A percentile compares a stretch with the other conserved stretches of the same genome.
Conservation (phyloP, 2,888 invertebrate genomes). For the Agriopis aurantiaria region DNA sequence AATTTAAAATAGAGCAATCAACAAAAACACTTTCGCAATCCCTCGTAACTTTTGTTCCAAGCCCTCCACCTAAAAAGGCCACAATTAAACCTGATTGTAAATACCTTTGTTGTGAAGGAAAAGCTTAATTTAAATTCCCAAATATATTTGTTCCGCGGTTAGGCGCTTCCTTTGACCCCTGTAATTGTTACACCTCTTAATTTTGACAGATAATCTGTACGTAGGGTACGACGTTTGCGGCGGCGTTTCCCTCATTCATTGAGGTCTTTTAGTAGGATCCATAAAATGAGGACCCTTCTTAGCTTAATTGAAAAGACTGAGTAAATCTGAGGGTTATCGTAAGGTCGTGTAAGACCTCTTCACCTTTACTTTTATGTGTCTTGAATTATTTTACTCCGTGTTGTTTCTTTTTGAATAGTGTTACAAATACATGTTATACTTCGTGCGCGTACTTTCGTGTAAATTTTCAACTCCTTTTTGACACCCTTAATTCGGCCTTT, state of each 20-base stretch:
- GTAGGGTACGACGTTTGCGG: slow-evolving; percentile 36
- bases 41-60: slow-evolving; percentile 25
- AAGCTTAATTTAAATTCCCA: slow-evolving; percentile 39
- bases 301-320: slow-evolving; percentile 69
- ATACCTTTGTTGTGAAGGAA: slow-evolving; percentile 37
- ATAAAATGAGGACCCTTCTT: slow-evolving; percentile 56
- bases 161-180: slow-evolving; percentile 35
- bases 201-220: slow-evolving; percentile 48
- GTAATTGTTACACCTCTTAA: slow-evolving; percentile 50
- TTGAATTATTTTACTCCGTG: slow-evolving; percentile 8
- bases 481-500: too few relatives aligned
- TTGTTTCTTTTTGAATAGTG: slow-evolving; percentile 7
- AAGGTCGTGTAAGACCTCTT: slow-evolving; percentile 52
- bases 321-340: slow-evolving; percentile 57
- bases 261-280: slow-evolving; percentile 35
- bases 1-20: slow-evolving; percentile 14
- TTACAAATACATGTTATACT: not conserved
- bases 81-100: slow-evolving; percentile 39
- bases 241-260: slow-evolving; percentile 24
- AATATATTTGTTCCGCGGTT: slow-evolving; percentile 39
- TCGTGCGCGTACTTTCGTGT: too few relatives aligned
- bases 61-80: slow-evolving; percentile 26
- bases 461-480: too few relatives aligned
- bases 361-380: slow-evolving; percentile 39
- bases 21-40: slow-evolving; percentile 23